A percentile compares a stretch with the other conserved stretches of the same genome.
Conservation (phyloP, 1,140 invertebrate species). For the Ceratosolen solmsi region DNA sequence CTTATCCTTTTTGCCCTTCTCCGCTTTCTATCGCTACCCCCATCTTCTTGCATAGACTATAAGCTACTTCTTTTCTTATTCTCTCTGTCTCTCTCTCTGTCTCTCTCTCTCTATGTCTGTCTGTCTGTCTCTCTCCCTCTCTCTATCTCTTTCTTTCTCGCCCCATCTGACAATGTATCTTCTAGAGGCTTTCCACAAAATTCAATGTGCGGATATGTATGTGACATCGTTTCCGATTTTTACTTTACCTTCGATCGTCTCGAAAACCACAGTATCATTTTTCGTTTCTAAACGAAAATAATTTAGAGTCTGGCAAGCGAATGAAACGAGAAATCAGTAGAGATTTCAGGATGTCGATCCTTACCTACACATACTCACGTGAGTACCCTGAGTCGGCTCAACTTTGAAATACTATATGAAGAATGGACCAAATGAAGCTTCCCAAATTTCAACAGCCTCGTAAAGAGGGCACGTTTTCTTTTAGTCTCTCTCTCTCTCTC, state of each 20-base stretch:
- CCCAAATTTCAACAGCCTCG: slow-evolving; percentile 69
- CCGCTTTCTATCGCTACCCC: background rate
- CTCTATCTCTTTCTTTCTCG: background rate
- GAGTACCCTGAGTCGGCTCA: background rate
- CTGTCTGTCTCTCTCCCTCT: background rate
- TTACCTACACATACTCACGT: background rate
- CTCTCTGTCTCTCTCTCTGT: background rate
- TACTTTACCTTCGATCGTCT: slow-evolving; percentile 2
- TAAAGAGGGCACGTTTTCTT: background rate
- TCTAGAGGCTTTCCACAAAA: background rate
- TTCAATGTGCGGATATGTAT: background rate
- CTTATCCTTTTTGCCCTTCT: background rate
- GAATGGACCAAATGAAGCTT: slow-evolving; percentile 71
- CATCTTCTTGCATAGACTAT: background rate
- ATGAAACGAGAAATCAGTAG: background rate
- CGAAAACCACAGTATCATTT: background rate
- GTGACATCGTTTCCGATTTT: slow-evolving; percentile 24
- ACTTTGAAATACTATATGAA: slow-evolving; percentile 52
- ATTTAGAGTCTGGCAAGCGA: background rate
- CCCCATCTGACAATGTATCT: background rate
- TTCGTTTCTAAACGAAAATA: background rate
- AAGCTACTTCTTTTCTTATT: background rate
- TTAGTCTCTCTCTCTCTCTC: background rate
- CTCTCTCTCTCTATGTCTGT: background rate
- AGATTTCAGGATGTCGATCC: background rate